Evolutionary conservation across 2,113 vertebrate genomes (phyloP), one percentile per base, ranked within the genome.

Genomic region (Gymnorhina tibicen): DNA sequence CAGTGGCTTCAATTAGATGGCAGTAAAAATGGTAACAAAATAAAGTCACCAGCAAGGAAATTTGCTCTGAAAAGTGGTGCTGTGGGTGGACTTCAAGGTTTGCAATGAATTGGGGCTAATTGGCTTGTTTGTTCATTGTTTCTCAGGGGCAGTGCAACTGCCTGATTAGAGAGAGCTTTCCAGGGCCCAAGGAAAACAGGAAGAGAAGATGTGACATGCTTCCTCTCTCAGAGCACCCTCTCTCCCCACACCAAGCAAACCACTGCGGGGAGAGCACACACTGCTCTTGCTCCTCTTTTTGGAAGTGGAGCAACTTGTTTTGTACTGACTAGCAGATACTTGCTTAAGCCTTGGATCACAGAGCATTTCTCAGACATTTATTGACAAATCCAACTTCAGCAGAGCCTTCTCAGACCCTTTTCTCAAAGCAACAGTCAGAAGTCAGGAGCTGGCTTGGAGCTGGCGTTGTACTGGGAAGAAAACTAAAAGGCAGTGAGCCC

Each of bases 21-120:
- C 93, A 94, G 92, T 96, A 96, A 97, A 97, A 94, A 79, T 18
- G 68, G 93, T 82, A 97, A 94, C 86, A 93, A 95, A 97, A 95
- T 96, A 80, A 94, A 98, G 93, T 82, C 83, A 89, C 78, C 60
- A 92, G 73, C 3, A 27, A 87, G 50, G 76, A 96, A 92, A 93
- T 87, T 68, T 85, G 78, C 87, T 91, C 62, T 85, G 77, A 67
- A 37, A 89, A 90, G 72, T 77, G 80, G 83, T 95, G 89, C 92
- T 60, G 81, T 39, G 81, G 41, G 56, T 84, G 94, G 78, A 73
- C 66, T 94, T 91, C 32, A 10, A 44, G 64, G 42, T 91, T 89
- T 56, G 50, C 84, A 66, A 87, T 83, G 85, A 96, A 91, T 62
- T 84, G 74, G 52, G 77, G 69, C 47, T 95, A 96, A 97, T 96